Percentiles rank a stretch among this genome's conserved stretches.
These are phyloP conservation scores for Hetaerina americana DNA, from an alignment of 1,140 invertebrate species.

Conservation along the genomic window DNA sequence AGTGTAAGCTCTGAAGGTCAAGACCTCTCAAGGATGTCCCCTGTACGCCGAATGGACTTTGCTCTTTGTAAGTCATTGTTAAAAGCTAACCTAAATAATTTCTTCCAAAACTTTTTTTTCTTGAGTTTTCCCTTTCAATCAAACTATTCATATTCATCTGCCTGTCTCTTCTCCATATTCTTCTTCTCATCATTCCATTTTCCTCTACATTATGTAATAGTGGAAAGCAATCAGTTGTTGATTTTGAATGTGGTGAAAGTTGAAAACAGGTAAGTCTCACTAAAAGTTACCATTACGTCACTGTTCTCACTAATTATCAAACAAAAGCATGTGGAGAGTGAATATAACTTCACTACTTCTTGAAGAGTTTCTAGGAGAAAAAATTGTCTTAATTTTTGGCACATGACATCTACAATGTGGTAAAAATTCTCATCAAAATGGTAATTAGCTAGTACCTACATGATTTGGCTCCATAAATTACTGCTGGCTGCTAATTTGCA, in stretches of 20 bases:
- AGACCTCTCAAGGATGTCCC: constrained; percentile 12
- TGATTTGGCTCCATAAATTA: not conserved
- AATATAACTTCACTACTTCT: not conserved
- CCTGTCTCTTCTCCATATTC: not conserved
- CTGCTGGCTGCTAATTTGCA: not conserved
- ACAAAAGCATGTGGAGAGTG: not conserved
- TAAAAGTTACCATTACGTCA: not conserved
- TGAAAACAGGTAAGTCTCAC: constrained; percentile 16
- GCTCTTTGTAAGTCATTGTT: constrained; percentile 58
- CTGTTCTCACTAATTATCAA: not conserved
- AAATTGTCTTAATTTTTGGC: not conserved
- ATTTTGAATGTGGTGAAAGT: constrained; percentile 14
- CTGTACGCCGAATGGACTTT: constrained; percentile 46
- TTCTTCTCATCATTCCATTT: not conserved
- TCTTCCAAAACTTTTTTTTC: constrained; percentile 9
- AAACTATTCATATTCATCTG: not conserved
- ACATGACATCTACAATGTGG: not conserved
- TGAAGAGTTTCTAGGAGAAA: not conserved
- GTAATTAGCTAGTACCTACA: not conserved
- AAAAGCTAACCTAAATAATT: not conserved
- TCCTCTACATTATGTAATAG: not conserved
- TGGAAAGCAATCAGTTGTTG: constrained; percentile 1
- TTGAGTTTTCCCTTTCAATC: not conserved
- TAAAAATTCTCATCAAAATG: not conserved
- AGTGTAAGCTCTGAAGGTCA: constrained; percentile 5